A percentile compares a stretch with the other conserved stretches of the same genome.
Conservation (phyloP, 2,113 vertebrate genomes). For the Guaruba guarouba region DNA sequence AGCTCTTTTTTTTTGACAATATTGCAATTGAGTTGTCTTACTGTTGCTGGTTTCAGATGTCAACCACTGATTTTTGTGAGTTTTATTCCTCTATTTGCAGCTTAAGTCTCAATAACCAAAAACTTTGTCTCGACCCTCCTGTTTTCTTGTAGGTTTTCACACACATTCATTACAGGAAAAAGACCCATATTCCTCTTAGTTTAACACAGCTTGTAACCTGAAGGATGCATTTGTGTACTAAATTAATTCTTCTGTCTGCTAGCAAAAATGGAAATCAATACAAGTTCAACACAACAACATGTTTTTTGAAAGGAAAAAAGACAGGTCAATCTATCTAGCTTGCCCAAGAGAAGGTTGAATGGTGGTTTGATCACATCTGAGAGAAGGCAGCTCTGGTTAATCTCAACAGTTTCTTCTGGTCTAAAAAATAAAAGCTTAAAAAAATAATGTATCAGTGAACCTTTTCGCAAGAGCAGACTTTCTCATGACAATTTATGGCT, state of each 20-base stretch:
- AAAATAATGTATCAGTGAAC: background rate
- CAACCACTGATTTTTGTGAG: background rate
- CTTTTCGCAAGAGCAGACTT: background rate
- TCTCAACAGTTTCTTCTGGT: background rate
- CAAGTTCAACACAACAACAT: background rate
- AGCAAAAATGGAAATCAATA: conserved; percentile 20
- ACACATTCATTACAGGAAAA: background rate
- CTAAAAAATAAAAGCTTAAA: background rate
- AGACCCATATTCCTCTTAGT: background rate
- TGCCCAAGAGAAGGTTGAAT: background rate
- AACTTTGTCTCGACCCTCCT: background rate
- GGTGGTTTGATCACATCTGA: background rate
- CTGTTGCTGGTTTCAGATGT: background rate
- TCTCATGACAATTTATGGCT: background rate
- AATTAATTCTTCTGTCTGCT: background rate
- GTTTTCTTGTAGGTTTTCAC: background rate
- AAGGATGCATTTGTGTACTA: background rate
- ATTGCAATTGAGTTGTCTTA: background rate
- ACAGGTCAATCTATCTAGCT: background rate
- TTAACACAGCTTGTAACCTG: background rate
- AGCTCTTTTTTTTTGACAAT: background rate
- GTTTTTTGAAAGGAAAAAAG: background rate
- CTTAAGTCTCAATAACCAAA: background rate
- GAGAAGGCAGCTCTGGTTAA: background rate
- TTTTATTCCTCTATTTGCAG: background rate